Percentiles rank a stretch among this genome's conserved stretches.
Evolutionary conservation across 2,113 vertebrate genomes (phyloP).

Genomic region (Centropus bengalensis): DNA sequence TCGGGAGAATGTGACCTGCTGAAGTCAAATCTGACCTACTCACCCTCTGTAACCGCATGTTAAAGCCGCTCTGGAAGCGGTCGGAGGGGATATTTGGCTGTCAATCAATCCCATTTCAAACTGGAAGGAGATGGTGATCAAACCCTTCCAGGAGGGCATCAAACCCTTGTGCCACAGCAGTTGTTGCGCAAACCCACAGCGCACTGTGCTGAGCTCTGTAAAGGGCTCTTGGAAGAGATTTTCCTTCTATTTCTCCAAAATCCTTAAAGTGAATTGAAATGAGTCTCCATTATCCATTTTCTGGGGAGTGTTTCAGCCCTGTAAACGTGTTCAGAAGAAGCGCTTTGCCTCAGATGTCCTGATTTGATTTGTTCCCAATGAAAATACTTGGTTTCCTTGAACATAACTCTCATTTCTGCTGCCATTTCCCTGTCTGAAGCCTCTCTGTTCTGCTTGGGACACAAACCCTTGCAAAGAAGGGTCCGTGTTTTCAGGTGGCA

Average conservation of each 20-base stretch:
- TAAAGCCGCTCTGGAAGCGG: not conserved
- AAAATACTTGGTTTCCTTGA: not conserved
- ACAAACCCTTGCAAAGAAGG: not conserved
- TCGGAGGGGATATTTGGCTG: not conserved
- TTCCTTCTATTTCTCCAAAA: not conserved
- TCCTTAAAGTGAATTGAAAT: not conserved
- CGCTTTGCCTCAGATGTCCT: not conserved
- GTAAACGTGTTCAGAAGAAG: not conserved
- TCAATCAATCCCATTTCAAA: not conserved
- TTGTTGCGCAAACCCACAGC: not conserved
- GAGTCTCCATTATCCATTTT: not conserved
- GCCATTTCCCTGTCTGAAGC: not conserved
- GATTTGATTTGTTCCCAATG: not conserved
- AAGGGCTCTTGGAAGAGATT: not conserved
- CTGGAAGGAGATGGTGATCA: not conserved
- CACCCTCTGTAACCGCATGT: not conserved
- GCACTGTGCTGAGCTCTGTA: rapidly evolving
- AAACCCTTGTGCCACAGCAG: not conserved
- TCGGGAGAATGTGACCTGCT: not conserved
- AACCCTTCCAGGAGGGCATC: not conserved
- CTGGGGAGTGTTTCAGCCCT: not conserved
- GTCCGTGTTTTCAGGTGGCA: not conserved
- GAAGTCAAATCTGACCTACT: not conserved
- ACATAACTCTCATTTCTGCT: not conserved
- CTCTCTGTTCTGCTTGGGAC: not conserved